These are phyloP conservation scores for Ladona fulva DNA, from an alignment of 1,140 invertebrate species.

Conservation along the genomic window DNA sequence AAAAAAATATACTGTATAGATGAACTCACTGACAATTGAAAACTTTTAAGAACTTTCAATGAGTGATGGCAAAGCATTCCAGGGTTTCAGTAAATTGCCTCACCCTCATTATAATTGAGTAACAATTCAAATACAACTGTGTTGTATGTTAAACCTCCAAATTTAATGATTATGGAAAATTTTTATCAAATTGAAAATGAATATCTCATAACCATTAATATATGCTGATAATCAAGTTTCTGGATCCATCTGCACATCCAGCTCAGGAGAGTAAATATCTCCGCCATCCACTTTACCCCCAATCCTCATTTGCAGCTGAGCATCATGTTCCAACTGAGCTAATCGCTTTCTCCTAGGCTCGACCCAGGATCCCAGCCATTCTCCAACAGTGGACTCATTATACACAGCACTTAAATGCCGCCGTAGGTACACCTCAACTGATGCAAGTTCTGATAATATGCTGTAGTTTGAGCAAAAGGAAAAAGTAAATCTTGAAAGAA, in stretches of 20 bases:
- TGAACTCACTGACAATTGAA: too few species aligned
- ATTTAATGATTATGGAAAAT: too few species aligned
- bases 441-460: constrained; percentile 41
- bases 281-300: neutral
- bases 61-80: too few species aligned
- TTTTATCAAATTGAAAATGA: too few species aligned
- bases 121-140: too few species aligned
- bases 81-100: too few species aligned
- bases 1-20: too few species aligned
- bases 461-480: constrained; percentile 29
- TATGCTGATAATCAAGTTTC: neutral
- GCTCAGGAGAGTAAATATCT: neutral
- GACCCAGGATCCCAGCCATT: constrained; percentile 46
- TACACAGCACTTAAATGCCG: constrained; percentile 43
- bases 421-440: constrained; percentile 43
- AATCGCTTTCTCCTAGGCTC: constrained; percentile 41
- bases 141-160: too few species aligned
- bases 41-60: too few species aligned
- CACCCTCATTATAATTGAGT: too few species aligned
- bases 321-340: neutral
- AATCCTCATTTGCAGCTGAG: neutral
- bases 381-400: constrained; percentile 42
- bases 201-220: too few species aligned
- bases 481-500: too few species aligned
- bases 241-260: neutral